Base-by-base conservation (phyloP, 2,888 invertebrate genomes). In the Carterocephalus palaemon region DNA sequence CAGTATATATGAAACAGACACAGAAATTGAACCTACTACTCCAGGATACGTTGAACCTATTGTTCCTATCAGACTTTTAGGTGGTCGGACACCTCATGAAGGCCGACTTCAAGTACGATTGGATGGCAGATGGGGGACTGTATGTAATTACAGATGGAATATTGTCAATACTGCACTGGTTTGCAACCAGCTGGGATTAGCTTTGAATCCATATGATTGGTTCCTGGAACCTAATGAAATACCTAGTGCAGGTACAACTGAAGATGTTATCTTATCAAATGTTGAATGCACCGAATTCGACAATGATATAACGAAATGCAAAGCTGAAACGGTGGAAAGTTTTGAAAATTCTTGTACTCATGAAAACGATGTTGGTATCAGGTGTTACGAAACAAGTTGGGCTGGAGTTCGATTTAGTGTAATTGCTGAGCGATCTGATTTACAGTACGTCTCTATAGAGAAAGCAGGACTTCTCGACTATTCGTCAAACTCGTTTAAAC, bases 61-160 rank as follows among this genome's bases (percentile, higher is more conserved):
- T 37, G 85, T 92, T 1, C 92, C 93, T 0, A 92, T 97, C 3
- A 89, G 96, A 52, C 84, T 98, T 20, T 87, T 95, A 1, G 96
- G 96, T 10, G 97, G 97, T 0, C 88, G 90, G 51, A 92, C 92
- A 1, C 90, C 90, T 38, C 90, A 91, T 23, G 97, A 98, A 84
- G 99, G 99, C 0, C 89, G 98, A 54, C 73, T 96, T 22, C 95
- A 96, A 86, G 90, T 98, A 0, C 90, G 92, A 61, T 86, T 98
- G 4, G 91, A 94, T 47, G 93, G 93, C 0, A 91, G 92, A 69
- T 99, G 99, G 99, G 99, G 99, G 20, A 98, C 98, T 0, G 95
- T 99, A 0, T 99, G 99, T 70, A 95, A 95, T 77, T 96, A 99
- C 69, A 95, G 94, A 31, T 99, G 99, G 98, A 97, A 93, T 29